Evolutionary conservation across 2,113 vertebrate genomes (phyloP).

Genomic region (Peucedramus taeniatus): DNA sequence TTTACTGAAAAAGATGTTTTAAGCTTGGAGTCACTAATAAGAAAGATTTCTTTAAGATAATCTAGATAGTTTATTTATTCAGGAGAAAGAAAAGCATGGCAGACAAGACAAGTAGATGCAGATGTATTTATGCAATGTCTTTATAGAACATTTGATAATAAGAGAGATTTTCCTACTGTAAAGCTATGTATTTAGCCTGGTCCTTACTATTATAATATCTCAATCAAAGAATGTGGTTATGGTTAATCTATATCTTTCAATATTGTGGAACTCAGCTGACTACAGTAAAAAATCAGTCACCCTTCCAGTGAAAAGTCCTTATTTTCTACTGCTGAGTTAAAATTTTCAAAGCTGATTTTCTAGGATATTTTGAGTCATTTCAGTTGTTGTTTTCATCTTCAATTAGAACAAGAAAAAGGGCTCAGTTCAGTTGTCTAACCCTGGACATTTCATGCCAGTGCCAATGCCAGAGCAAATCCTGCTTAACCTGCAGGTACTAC

Average conservation of each 20-base stretch:
- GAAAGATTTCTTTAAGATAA: not conserved
- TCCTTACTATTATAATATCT: not conserved
- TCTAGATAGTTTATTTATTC: not conserved
- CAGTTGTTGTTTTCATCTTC: not conserved
- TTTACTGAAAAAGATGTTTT: not conserved
- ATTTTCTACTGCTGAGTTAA: not conserved
- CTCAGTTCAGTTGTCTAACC: not conserved
- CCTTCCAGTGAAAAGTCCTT: not conserved
- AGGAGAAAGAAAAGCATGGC: not conserved
- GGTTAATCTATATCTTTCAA: not conserved
- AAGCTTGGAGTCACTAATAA: not conserved
- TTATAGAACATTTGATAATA: not conserved
- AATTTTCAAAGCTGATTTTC: not conserved
- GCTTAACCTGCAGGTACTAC: not conserved
- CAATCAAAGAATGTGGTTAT: not conserved
- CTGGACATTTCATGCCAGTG: not conserved
- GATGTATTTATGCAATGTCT: not conserved
- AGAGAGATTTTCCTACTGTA: not conserved
- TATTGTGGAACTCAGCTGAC: not conserved
- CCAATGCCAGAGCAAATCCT: not conserved
- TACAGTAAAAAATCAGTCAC: not conserved
- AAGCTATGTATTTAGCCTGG: not conserved
- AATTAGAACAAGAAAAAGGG: not conserved
- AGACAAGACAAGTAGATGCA: not conserved
- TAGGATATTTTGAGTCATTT: not conserved